A percentile compares a stretch with the other conserved stretches of the same genome.
Conservation (phyloP, 2,888 invertebrate species). For the Troides helena region DNA sequence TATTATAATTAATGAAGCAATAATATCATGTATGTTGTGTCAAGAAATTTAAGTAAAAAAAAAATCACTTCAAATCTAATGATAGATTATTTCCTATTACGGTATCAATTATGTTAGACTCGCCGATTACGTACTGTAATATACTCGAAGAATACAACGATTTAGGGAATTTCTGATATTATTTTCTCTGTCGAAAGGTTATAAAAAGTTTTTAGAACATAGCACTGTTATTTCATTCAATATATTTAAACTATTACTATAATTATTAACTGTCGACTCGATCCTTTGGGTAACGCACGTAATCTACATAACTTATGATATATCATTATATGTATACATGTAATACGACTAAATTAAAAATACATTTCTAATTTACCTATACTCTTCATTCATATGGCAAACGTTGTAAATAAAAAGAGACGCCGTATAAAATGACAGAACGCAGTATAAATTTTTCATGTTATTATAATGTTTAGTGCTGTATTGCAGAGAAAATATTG, state of each 20-base stretch:
- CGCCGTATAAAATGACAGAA: too few species aligned
- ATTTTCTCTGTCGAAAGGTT: too few species aligned
- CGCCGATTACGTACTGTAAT: conserved; percentile 3
- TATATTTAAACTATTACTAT: neutral
- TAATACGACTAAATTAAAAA: neutral
- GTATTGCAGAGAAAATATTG: too few species aligned
- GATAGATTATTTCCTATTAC: conserved; percentile 18
- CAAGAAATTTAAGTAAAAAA: neutral
- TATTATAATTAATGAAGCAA: neutral
- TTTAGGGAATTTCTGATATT: too few species aligned
- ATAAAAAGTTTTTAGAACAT: too few species aligned
- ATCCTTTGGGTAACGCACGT: neutral
- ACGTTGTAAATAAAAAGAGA: too few species aligned
- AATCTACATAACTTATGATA: neutral
- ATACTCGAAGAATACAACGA: too few species aligned
- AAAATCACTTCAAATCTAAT: neutral
- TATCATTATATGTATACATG: neutral
- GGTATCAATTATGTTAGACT: neutral
- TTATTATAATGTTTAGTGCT: too few species aligned
- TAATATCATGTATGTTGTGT: neutral
- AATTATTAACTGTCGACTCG: neutral
- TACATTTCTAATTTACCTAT: neutral
- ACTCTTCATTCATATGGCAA: neutral
- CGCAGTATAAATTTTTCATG: too few species aligned
- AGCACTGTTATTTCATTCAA: conserved; percentile 1